Conservation (phyloP, 1,140 invertebrate species). For the Oncopodura yosiiana region DNA sequence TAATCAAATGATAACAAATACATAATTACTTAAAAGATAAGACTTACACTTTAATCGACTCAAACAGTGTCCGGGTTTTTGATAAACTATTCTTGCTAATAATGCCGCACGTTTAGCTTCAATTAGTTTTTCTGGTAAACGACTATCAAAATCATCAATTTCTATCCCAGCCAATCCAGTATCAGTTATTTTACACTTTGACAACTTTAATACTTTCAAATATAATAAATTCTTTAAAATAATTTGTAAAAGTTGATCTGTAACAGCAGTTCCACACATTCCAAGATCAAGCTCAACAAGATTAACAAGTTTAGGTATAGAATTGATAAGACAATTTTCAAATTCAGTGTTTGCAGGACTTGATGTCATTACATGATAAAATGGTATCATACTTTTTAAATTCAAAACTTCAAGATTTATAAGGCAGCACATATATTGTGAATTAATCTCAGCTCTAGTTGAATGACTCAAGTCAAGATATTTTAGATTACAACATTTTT, state of each 20-base stretch:
- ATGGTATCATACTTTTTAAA: slow-evolving; percentile 11
- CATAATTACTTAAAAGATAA: not conserved
- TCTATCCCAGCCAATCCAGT: slow-evolving; percentile 14
- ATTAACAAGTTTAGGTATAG: not conserved
- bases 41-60: not conserved
- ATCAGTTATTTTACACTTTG: slow-evolving; percentile 11
- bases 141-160: slow-evolving; percentile 12
- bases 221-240: slow-evolving; percentile 3
- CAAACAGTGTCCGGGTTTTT: not conserved
- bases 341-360: not conserved
- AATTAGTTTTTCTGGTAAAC: not conserved
- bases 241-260: slow-evolving; percentile 5
- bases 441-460: not conserved
- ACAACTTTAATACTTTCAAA: slow-evolving; percentile 7
- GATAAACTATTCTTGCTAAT: not conserved
- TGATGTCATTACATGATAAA: slow-evolving; percentile 1
- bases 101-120: not conserved
- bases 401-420: slow-evolving; percentile 11
- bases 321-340: not conserved
- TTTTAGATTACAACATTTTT: not conserved
- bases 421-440: not conserved
- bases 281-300: slow-evolving; percentile 9
- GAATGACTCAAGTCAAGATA: slow-evolving; percentile 10
- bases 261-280: slow-evolving; percentile 3
- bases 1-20: not conserved